These are phyloP conservation scores for Crepidodera aurea DNA, from an alignment of 2,888 invertebrate species.

Conservation along the genomic window DNA sequence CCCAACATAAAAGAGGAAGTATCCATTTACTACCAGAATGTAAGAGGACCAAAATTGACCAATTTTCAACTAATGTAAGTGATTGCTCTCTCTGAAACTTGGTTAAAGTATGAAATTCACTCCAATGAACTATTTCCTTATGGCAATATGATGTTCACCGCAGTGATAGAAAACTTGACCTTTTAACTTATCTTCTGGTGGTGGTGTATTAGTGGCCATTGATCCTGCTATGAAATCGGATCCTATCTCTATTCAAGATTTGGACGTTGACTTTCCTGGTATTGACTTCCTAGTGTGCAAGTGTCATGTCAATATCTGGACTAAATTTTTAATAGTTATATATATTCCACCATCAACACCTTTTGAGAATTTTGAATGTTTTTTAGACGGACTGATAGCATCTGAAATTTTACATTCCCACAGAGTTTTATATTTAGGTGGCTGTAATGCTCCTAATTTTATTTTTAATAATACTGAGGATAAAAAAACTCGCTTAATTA, in stretches of 20 bases:
- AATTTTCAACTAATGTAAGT: slow-evolving; percentile 5
- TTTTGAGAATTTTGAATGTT: neutral
- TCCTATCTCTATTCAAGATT: neutral
- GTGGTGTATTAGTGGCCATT: slow-evolving; percentile 9
- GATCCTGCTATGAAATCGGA: neutral
- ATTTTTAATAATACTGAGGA: too few relatives aligned
- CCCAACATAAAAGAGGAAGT: slow-evolving; percentile 7
- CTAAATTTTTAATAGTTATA: neutral
- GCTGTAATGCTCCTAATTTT: too few relatives aligned
- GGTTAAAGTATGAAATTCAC: slow-evolving; percentile 4
- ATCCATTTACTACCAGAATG: slow-evolving; percentile 21
- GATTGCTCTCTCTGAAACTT: slow-evolving; percentile 16
- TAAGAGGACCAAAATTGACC: slow-evolving; percentile 15
- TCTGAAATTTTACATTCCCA: neutral
- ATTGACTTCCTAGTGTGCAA: slow-evolving; percentile 9
- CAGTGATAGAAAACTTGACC: slow-evolving; percentile 14
- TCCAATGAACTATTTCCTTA: slow-evolving; percentile 2
- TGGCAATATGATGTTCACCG: slow-evolving; percentile 1
- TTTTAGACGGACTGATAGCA: neutral
- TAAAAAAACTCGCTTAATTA: too few relatives aligned
- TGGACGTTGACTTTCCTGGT: slow-evolving; percentile 4
- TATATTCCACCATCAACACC: neutral
- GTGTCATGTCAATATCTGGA: neutral
- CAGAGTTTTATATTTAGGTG: neutral
- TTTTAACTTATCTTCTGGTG: slow-evolving; percentile 7